Conservation (phyloP, 1,140 invertebrate species). For the Bursaphelenchus mucronatus region DNA sequence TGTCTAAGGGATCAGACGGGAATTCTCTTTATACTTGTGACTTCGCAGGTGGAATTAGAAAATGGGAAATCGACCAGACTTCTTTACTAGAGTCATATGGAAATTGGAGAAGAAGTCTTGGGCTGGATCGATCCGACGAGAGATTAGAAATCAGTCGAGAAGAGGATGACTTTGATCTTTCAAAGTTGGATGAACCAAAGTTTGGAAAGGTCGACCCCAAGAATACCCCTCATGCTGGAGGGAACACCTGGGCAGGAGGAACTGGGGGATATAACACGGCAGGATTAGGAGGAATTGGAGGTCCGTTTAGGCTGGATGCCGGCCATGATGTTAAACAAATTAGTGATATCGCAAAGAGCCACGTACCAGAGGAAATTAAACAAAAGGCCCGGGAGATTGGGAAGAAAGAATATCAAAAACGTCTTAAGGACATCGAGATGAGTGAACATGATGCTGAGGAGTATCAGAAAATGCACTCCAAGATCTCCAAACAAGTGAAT, state of each 20-base stretch:
- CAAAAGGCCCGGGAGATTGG: constrained; percentile 87
- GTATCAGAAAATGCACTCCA: constrained; percentile 75
- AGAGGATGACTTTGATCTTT: constrained; percentile 71
- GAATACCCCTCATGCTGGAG: constrained; percentile 84
- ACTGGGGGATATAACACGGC: constrained; percentile 70
- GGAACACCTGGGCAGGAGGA: constrained; percentile 91
- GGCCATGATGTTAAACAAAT: constrained; percentile 86
- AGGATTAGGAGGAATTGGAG: constrained; percentile 83
- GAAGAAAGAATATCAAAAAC: constrained; percentile 79
- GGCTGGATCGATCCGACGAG: constrained; percentile 50
- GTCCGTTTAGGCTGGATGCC: constrained; percentile 80
- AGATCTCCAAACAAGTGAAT: constrained; percentile 74
- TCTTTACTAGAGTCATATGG: constrained; percentile 64
- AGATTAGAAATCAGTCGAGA: constrained; percentile 61
- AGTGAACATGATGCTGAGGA: constrained; percentile 82
- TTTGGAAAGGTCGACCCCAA: constrained; percentile 80
- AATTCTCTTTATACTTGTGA: constrained; percentile 67
- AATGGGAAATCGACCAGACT: constrained; percentile 67
- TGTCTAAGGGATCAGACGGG: constrained; percentile 63
- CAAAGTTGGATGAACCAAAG: constrained; percentile 71
- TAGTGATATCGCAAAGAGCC: constrained; percentile 81
- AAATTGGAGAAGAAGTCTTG: constrained; percentile 65
- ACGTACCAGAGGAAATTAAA: constrained; percentile 77
- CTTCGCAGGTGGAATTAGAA: constrained; percentile 65
- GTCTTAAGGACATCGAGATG: constrained; percentile 78